A percentile compares a stretch with the other conserved stretches of the same genome.
Evolutionary conservation across 2,797 vertebrate species (phyloP).

Genomic region (Luscinia luscinia): DNA sequence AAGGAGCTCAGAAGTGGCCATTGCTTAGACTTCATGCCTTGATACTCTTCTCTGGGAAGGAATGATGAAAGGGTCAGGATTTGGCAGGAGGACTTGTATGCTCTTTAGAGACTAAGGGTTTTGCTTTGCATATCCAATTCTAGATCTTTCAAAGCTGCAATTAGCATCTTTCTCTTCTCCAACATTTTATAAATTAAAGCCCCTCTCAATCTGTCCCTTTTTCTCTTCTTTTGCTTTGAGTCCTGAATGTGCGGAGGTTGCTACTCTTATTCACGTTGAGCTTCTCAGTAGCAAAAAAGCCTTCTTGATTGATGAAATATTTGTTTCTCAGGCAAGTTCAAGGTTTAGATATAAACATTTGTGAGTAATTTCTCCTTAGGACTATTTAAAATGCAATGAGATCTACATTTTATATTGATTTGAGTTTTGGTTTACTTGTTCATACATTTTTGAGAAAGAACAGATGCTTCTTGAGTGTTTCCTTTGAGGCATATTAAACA

Average conservation of each 20-base stretch:
- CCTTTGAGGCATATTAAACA: conserved; percentile 25
- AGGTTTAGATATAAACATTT: conserved; percentile 33
- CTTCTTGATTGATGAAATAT: neutral
- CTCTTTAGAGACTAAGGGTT: neutral
- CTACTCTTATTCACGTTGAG: neutral
- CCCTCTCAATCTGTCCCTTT: neutral
- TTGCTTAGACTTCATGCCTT: neutral
- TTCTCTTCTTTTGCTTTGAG: neutral
- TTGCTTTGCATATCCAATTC: neutral
- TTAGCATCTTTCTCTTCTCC: neutral
- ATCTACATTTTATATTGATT: conserved; percentile 18
- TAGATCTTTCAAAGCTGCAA: neutral
- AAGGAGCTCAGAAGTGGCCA: neutral
- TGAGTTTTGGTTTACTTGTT: conserved; percentile 26
- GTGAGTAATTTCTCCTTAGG: neutral
- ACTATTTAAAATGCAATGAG: conserved; percentile 35
- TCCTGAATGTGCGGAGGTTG: neutral
- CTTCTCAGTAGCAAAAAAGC: neutral
- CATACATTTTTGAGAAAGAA: conserved; percentile 50
- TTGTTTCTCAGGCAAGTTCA: neutral
- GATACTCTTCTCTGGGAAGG: neutral
- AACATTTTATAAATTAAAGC: neutral
- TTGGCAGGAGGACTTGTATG: neutral
- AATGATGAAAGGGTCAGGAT: neutral
- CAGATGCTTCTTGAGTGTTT: conserved; percentile 50